These are phyloP conservation scores for Tipula confusa DNA, from an alignment of 2,888 invertebrate genomes.

Conservation along the genomic window DNA sequence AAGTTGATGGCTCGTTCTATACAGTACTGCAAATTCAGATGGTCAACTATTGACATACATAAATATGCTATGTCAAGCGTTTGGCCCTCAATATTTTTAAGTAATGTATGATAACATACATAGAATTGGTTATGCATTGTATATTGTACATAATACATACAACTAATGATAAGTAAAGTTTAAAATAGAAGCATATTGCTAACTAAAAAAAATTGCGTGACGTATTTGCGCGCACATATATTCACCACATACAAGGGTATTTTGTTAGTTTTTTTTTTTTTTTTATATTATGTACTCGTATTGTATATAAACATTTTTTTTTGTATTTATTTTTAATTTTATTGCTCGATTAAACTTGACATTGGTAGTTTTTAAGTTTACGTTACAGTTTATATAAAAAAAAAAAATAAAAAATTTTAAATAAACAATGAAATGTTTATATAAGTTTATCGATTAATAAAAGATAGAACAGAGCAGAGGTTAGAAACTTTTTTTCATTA, in stretches of 20 bases:
- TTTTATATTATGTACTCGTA: neutral
- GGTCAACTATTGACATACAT: neutral
- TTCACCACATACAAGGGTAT: neutral
- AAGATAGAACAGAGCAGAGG: neutral
- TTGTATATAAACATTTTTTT: neutral
- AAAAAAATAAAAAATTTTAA: no score
- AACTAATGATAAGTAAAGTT: neutral
- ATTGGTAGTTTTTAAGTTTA: constrained; percentile 12
- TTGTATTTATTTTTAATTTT: constrained; percentile 7
- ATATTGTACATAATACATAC: neutral
- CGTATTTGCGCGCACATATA: neutral
- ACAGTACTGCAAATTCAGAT: neutral
- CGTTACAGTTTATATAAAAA: constrained; percentile 7
- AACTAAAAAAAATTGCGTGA: neutral
- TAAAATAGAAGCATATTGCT: neutral
- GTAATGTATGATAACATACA: neutral
- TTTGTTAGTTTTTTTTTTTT: constrained; percentile 1
- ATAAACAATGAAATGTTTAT: constrained; percentile 12
- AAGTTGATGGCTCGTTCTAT: neutral
- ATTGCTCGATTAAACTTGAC: constrained; percentile 20
- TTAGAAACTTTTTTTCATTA: neutral
- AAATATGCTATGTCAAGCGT: neutral
- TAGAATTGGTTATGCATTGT: neutral
- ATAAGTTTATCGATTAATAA: neutral
- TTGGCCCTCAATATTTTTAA: neutral